Evolutionary conservation across 2,797 vertebrate species (phyloP), one percentile per base, ranked within the genome.

Genomic region (Distichodus sexfasciatus): DNA sequence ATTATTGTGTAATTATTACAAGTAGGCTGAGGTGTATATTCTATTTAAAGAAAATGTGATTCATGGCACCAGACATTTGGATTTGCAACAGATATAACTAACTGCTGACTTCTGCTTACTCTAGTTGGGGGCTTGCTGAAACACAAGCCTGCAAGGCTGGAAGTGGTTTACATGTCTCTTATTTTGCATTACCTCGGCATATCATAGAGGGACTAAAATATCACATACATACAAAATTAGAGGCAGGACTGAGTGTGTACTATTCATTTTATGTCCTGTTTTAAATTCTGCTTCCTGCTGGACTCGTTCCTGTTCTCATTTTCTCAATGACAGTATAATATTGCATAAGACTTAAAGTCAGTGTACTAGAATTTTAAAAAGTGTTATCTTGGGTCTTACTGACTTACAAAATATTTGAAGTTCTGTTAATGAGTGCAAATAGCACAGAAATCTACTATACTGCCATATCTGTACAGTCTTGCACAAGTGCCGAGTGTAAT

Each of bases 141-240:
- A 64, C 4, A 8, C 48, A 40, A 59, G 31, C 21, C 47, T 64
- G 36, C 53, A 23, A 15, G 24, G 24, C 19, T 31, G 15, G 6
- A 31, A 38, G 17, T 33, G 26, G 19, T 38, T 44, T 35, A 21
- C 36, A 12, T 40, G 14, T 10, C 38, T 29, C 23, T 17, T 29
- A 40, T 46, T 51, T 64, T 64, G 59, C 60, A 41, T 28, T 47
- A 57, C 23, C 35, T 44, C 6, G 28, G 26, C 2, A 14, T 40
- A 19, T 29, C 66, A 44, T n/a, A 0, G 14, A 19, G 41, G 24
- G 33, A 51, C 23, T 14, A 11, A 26, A 71, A 40, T 64, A 33
- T 66, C 55, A 4, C 6, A 6, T 38, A 24, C 31, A n/a, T 46
- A 44, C 21, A 19, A 23, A n/a, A 35, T 54, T 54, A 63, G 48